A percentile compares a stretch with the other conserved stretches of the same genome.
phyloP scores from a whole-genome alignment of 2,113 vertebrate species.

The Apteryx mantelli region DNA sequence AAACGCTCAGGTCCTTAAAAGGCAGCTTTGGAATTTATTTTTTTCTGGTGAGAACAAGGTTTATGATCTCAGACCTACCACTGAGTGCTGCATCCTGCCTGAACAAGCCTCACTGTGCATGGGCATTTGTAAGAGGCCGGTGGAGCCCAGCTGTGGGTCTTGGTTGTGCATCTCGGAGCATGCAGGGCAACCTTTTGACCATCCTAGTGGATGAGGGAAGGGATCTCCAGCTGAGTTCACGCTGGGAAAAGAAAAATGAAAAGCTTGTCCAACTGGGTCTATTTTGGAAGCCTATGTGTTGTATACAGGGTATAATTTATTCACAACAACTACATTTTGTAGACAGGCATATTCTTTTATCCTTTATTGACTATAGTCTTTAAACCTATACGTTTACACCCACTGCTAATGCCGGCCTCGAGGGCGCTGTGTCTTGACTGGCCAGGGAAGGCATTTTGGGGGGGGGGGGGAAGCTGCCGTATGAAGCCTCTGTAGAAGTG shows the following conservation, averaged over 20 bases:
- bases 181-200: neutral
- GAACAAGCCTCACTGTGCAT: neutral
- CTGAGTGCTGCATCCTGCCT: neutral
- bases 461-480: neutral
- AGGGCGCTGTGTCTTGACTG: accelerated
- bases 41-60: neutral
- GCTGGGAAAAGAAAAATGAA: neutral
- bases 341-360: accelerated
- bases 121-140: no score
- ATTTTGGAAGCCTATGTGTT: neutral
- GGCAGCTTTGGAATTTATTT: neutral
- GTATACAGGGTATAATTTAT: neutral
- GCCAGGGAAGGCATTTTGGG: neutral
- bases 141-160: neutral
- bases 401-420: accelerated
- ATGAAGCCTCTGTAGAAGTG: neutral
- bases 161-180: neutral
- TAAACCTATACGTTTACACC: accelerated
- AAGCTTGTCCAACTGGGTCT: accelerated
- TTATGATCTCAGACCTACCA: neutral
- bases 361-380: accelerated
- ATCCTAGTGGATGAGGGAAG: neutral
- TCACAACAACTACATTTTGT: neutral
- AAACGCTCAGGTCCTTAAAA: neutral
- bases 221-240: accelerated